Base-by-base conservation (phyloP, 2,888 invertebrate species). In the Ichneumon xanthorius region DNA sequence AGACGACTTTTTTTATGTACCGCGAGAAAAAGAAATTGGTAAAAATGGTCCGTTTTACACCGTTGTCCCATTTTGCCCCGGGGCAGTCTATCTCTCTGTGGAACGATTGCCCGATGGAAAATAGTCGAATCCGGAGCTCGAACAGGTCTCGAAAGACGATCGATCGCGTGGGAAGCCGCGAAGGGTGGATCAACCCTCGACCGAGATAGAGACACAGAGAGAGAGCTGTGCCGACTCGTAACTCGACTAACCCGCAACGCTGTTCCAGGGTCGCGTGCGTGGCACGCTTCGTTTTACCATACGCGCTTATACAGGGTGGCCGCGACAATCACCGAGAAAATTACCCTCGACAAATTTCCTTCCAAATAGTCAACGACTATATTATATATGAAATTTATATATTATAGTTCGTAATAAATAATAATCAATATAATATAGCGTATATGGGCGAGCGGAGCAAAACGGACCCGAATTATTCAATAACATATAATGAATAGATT, bases 141-240 rank as follows among this genome's bases (percentile, higher is more conserved):
- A 72, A 72, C 40, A 30, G 16, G 30, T 63, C 33, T 63, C 63
- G 63, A 63, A 63, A 16, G 63, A 33, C 63, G 63, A 63, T 63
- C 63, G 63, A 63, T 63, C 63, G 63, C 14, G n/a, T 0, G 30
- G 33, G 2, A 63, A 63, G 30, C 30, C 63, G 30, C 63, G 50
- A 77, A 77, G 67, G 76, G 76, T 77, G 76, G 76, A 77, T 67
- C 76, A 67, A 65, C 76, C 67, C 67, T 55, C 67, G 76, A 53
- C 76, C 76, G 30, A 33, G 7, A 55, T 19, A 55, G 53, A 55
- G 19, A 55, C 7, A 55, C 4, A 22, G 50, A 67, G 26, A 63
- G 48, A 48, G 65, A 67, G 53, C 26, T 26, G 67, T 67, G 67
- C 40, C 76, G 53, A 77, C 67, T 65, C 61, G 26, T 53, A 77